Evolutionary conservation across 2,113 vertebrate species (phyloP).

Genomic region (Cyrtonyx montezumae): DNA sequence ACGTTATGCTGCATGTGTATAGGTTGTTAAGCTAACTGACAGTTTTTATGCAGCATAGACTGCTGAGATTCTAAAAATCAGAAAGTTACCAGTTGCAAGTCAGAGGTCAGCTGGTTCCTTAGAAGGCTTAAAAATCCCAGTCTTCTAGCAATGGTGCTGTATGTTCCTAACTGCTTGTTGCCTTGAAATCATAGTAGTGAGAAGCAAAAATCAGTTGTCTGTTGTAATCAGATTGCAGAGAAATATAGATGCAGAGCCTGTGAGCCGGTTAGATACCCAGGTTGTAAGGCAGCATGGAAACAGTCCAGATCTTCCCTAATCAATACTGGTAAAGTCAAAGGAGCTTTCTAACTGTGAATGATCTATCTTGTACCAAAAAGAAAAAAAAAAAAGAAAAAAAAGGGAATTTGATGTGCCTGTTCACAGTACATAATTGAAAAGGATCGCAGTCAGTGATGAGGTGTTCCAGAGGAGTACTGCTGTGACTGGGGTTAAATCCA

Average conservation of each 20-base stretch:
- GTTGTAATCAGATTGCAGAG: conserved; percentile 28
- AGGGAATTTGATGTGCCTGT: neutral
- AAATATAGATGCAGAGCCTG: neutral
- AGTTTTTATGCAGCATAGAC: conserved; percentile 18
- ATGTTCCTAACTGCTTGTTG: conserved; percentile 59
- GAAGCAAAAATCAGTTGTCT: conserved; percentile 44
- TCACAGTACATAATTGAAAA: conserved; percentile 6
- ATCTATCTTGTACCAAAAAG: neutral
- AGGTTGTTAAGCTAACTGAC: conserved; percentile 58
- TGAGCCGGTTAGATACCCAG: neutral
- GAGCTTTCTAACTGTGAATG: neutral
- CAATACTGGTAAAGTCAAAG: conserved; percentile 13
- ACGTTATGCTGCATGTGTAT: conserved; percentile 13
- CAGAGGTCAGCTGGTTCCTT: conserved; percentile 22
- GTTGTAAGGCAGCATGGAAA: neutral
- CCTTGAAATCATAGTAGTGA: conserved; percentile 18
- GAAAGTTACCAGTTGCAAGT: conserved; percentile 41
- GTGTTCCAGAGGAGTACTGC: neutral
- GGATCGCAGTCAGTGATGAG: neutral
- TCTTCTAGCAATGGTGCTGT: neutral
- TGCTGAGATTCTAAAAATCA: conserved; percentile 43
- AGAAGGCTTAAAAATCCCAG: conserved; percentile 25
- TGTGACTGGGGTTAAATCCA: conserved; percentile 1
- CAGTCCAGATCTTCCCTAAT: neutral
- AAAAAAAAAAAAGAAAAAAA: neutral